These are phyloP conservation scores for Tetragnatha montana DNA, from an alignment of 2,888 invertebrate genomes.

Conservation along the genomic window DNA sequence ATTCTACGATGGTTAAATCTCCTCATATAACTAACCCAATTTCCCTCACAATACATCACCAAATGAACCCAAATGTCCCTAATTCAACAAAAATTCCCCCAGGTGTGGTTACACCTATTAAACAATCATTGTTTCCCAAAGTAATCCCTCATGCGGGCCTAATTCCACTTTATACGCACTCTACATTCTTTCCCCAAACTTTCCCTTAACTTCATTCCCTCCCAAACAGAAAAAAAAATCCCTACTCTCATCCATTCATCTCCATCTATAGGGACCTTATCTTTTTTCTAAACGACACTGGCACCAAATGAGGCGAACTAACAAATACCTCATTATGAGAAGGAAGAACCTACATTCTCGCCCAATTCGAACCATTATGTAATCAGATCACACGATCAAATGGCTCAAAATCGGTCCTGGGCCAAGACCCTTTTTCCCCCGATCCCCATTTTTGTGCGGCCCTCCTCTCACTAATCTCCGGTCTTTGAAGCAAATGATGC, in stretches of 20 bases:
- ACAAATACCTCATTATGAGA: slow-evolving; percentile 51
- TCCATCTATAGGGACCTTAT: neutral
- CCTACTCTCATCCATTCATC: neutral
- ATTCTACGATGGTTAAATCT: too few relatives aligned
- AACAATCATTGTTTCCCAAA: neutral
- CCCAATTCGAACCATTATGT: slow-evolving; percentile 25
- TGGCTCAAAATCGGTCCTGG: slow-evolving; percentile 39
- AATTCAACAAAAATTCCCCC: too few relatives aligned
- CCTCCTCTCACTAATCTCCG: neutral
- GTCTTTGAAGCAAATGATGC: slow-evolving; percentile 23
- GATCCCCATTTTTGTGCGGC: neutral
- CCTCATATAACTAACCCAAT: too few relatives aligned
- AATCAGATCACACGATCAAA: slow-evolving; percentile 57
- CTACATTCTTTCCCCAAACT: neutral
- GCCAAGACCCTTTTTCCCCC: neutral
- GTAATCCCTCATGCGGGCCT: neutral
- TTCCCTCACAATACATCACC: too few relatives aligned
- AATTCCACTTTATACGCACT: neutral
- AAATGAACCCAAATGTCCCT: too few relatives aligned
- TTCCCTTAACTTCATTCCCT: neutral
- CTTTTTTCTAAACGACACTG: neutral
- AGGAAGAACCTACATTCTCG: slow-evolving; percentile 8
- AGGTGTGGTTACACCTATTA: too few relatives aligned
- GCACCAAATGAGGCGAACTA: slow-evolving; percentile 16
- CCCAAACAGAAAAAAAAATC: neutral